phyloP scores from a whole-genome alignment of 2,888 invertebrate species.

The Pharmacophagus antenor region DNA sequence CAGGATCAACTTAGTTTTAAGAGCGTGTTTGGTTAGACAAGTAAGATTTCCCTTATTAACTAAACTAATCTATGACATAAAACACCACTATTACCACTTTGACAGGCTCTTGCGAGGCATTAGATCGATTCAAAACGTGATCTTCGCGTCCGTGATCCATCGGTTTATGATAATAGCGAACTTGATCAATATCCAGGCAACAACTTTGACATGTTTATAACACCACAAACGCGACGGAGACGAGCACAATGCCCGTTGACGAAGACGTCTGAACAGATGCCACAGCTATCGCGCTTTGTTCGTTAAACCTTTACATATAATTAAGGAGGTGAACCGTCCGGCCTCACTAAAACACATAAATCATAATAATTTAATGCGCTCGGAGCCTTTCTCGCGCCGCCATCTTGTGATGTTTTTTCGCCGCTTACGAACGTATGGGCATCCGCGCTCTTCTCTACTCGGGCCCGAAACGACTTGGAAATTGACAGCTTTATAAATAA shows the following conservation, averaged over 20 bases:
- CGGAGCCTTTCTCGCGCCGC: slow-evolving; percentile 60
- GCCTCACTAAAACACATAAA: slow-evolving; percentile 75
- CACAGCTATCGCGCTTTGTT: slow-evolving; percentile 55
- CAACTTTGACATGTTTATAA: slow-evolving; percentile 1
- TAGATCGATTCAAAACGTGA: too few relatives aligned
- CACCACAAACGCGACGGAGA: background rate
- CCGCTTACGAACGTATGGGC: slow-evolving; percentile 59
- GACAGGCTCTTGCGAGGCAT: too few relatives aligned
- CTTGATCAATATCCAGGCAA: background rate
- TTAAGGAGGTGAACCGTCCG: slow-evolving; percentile 62
- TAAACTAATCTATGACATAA: too few relatives aligned
- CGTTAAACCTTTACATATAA: slow-evolving; percentile 72
- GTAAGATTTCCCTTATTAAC: too few relatives aligned
- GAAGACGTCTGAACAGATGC: slow-evolving; percentile 31
- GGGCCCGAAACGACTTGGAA: slow-evolving; percentile 59
- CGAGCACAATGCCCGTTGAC: slow-evolving; percentile 15
- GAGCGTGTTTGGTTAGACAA: too few relatives aligned
- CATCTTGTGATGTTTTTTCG: slow-evolving; percentile 48
- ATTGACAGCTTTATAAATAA: slow-evolving; percentile 75
- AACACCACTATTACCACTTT: too few relatives aligned
- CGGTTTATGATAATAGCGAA: background rate
- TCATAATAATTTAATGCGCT: slow-evolving; percentile 78
- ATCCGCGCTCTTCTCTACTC: slow-evolving; percentile 63
- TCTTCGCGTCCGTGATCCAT: background rate
- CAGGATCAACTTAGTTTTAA: too few relatives aligned